phyloP scores from a whole-genome alignment of 2,888 invertebrate genomes.

The Philereme vetulata region DNA sequence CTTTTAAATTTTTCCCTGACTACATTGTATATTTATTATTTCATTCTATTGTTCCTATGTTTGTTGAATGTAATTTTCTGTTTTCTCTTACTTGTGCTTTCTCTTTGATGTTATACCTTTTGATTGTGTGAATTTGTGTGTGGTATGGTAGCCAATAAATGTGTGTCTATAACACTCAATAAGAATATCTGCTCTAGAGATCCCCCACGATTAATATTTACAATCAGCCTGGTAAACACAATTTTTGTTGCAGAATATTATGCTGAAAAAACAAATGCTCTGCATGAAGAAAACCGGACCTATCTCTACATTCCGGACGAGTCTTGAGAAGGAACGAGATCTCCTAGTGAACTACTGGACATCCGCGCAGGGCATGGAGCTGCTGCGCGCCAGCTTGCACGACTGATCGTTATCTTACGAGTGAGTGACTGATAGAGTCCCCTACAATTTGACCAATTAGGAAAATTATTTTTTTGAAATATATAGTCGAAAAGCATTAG shows the following conservation, averaged over 20 bases:
- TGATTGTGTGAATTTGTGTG: too few relatives aligned
- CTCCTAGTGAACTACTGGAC: constrained; percentile 90
- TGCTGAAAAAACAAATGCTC: constrained; percentile 74
- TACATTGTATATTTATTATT: too few relatives aligned
- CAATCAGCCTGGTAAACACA: too few relatives aligned
- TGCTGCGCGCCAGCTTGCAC: constrained; percentile 48
- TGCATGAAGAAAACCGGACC: constrained; percentile 80
- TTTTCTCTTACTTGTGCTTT: too few relatives aligned
- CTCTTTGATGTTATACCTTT: too few relatives aligned
- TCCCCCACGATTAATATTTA: too few relatives aligned
- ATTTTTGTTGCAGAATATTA: constrained; percentile 84
- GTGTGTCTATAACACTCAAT: too few relatives aligned
- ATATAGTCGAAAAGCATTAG: constrained; percentile 12
- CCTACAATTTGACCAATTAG: constrained; percentile 31
- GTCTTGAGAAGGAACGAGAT: constrained; percentile 87
- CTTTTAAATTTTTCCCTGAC: too few relatives aligned
- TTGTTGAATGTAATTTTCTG: too few relatives aligned
- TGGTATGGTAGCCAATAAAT: too few relatives aligned
- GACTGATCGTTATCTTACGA: constrained; percentile 26
- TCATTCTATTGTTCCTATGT: too few relatives aligned
- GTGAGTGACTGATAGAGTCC: constrained; percentile 19
- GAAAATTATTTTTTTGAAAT: constrained; percentile 27
- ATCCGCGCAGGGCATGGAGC: constrained; percentile 87
- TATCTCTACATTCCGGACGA: constrained; percentile 82
- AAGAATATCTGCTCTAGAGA: too few relatives aligned